phyloP scores from a whole-genome alignment of 2,888 invertebrate genomes.

The Mimachlamys varia region DNA sequence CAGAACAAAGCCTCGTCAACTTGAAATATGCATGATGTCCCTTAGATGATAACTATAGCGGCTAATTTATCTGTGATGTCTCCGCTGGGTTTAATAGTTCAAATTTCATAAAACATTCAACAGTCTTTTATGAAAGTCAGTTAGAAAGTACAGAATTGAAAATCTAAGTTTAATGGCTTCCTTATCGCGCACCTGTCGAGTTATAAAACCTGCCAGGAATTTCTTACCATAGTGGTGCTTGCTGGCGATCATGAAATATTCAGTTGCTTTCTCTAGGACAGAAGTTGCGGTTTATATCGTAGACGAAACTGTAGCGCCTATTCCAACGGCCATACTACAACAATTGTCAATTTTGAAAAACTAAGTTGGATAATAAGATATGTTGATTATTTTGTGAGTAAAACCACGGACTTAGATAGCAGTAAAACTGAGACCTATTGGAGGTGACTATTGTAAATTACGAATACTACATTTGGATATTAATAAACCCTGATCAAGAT shows the following conservation, averaged over 20 bases:
- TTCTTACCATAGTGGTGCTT: not conserved
- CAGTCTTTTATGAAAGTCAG: not conserved
- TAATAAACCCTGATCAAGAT: too few relatives aligned
- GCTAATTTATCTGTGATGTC: not conserved
- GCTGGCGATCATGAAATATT: not conserved
- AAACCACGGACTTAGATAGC: too few relatives aligned
- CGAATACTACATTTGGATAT: too few relatives aligned
- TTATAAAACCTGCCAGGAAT: not conserved
- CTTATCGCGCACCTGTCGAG: not conserved
- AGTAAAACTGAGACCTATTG: too few relatives aligned
- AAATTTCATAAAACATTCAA: constrained; percentile 27
- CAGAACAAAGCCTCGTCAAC: not conserved
- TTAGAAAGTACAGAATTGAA: not conserved
- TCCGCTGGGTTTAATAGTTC: not conserved
- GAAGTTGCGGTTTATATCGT: not conserved
- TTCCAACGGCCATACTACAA: not conserved
- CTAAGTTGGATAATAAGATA: too few relatives aligned
- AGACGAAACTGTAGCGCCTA: not conserved
- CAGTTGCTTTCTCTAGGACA: not conserved
- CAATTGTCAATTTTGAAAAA: too few relatives aligned
- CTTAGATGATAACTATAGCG: not conserved
- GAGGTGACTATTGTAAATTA: too few relatives aligned
- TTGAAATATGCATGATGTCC: not conserved
- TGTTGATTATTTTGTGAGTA: too few relatives aligned
- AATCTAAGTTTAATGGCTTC: not conserved